Percentiles rank a stretch among this genome's conserved stretches.
phyloP scores from a whole-genome alignment of 2,113 vertebrate genomes.

The Cervus canadensis region DNA sequence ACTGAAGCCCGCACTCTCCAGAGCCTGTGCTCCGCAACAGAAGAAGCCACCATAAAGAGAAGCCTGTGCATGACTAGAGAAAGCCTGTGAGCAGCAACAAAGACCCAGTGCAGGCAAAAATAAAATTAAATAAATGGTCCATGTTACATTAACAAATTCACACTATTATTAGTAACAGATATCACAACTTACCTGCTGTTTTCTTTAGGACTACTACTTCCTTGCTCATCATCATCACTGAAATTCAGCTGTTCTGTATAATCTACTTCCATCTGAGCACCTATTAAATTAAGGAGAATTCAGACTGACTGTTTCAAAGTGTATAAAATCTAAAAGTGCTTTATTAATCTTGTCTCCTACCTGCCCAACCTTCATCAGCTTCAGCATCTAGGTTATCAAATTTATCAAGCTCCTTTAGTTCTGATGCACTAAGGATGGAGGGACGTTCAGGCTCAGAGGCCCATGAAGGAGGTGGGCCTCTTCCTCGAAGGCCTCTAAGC shows the following conservation, averaged over 20 bases:
- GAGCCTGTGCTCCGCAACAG: background rate
- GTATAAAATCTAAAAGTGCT: background rate
- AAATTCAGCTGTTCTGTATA: conserved; percentile 99
- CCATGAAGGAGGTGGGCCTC: conserved; percentile 88
- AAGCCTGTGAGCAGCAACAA: background rate
- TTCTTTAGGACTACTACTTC: conserved; percentile 87
- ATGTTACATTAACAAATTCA: background rate
- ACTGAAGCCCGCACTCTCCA: background rate
- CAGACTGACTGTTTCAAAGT: background rate
- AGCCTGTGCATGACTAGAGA: background rate
- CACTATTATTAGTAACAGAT: background rate
- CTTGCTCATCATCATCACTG: conserved; percentile 98
- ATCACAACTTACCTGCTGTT: conserved; percentile 86
- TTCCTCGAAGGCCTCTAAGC: conserved; percentile 84
- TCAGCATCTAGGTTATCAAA: conserved; percentile 98
- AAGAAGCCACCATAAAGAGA: background rate
- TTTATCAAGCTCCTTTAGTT: conserved; percentile 96
- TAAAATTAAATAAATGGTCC: background rate
- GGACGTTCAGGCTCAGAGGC: conserved; percentile 92
- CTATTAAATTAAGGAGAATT: conserved; percentile 76
- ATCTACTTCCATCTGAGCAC: conserved; percentile 98
- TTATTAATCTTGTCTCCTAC: conserved; percentile 76
- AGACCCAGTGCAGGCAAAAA: background rate
- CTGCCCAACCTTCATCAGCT: conserved; percentile 98
- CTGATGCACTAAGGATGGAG: conserved; percentile 94